phyloP scores from a whole-genome alignment of 2,797 vertebrate species.

The Amblyopsis hoosieri region DNA sequence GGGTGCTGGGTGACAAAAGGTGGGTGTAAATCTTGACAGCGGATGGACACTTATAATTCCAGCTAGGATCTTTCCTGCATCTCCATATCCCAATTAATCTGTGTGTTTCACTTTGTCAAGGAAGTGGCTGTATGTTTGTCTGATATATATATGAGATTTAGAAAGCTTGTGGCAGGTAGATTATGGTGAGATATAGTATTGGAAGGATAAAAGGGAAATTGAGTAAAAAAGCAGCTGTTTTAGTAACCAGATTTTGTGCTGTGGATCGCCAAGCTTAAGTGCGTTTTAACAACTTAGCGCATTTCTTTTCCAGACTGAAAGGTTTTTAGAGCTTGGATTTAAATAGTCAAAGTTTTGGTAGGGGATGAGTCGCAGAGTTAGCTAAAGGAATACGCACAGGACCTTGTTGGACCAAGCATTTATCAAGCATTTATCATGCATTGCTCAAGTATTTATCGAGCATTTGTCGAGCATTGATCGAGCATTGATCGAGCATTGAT shows the following conservation, averaged over 20 bases:
- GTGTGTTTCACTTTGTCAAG: slow-evolving; percentile 35
- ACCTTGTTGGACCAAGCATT: no score
- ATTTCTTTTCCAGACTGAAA: slow-evolving; percentile 25
- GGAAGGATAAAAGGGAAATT: slow-evolving; percentile 6
- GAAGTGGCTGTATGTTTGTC: slow-evolving; percentile 23
- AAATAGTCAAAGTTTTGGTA: slow-evolving; percentile 26
- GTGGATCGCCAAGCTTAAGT: slow-evolving; percentile 36
- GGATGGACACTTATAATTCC: slow-evolving; percentile 38
- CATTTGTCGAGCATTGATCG: no score
- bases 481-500: no score
- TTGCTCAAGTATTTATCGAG: no score
- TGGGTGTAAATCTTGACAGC: slow-evolving; percentile 33
- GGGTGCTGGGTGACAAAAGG: slow-evolving; percentile 25
- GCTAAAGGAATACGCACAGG: no score
- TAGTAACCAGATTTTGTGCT: slow-evolving; percentile 55
- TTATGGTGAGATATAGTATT: slow-evolving; percentile 25
- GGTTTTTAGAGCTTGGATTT: slow-evolving; percentile 20
- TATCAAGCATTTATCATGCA: no score
- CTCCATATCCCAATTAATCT: slow-evolving; percentile 28
- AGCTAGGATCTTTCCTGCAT: slow-evolving; percentile 21
- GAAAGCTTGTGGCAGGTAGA: slow-evolving; percentile 20
- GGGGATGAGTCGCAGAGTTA: no score
- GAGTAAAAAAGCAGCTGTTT: slow-evolving; percentile 53
- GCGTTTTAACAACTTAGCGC: slow-evolving; percentile 26
- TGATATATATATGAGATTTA: slow-evolving; percentile 47